Base-by-base conservation (phyloP, 2,888 invertebrate species). In the Helleia helle region DNA sequence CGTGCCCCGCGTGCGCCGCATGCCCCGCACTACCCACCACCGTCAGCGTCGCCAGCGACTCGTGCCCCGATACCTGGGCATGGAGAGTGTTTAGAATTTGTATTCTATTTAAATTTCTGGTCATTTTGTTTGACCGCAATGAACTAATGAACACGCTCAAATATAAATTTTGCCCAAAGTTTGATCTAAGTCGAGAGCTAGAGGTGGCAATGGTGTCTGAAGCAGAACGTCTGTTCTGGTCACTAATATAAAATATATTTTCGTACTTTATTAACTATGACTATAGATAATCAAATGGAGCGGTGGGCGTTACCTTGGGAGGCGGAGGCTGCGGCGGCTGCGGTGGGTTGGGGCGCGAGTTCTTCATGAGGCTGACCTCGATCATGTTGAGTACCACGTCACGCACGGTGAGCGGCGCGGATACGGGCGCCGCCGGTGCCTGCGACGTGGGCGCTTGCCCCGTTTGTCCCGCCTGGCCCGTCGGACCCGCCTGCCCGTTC, bases 381-480 rank as follows among this genome's bases (percentile, higher is more conserved):
- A 95, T 95, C 43, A 95, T 91, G 56, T 93, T 93, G 52, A 91
- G 86, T 66, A 95, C 91, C 42, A 94, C 88, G 68, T 95, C 95
- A 52, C 93, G 90, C 12, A 95, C 93, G 38, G 93, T 93, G 44
- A 92, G 81, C 13, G 90, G 90, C 44, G 89, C 4, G 5, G 30
- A 14, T 86, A 46, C 63, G 59, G 39, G 13, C 86, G 46, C 63
- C 58, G 25, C 68, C 67, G 55, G 47, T 50, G 54, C 50, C 34
- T 52, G 50, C 40, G 52, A 47, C 42, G 51, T 46, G 24, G 59
- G 47, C 58, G 68, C 43, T 57, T 51, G 24, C 8, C 42, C 41
- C 18, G 46, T 6, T 24, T 31, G 24, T 4, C 40, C 56, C 8
- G 58, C 51, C 36, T 59, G 44, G 46, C 69, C 47, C 68, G 71